Percentiles rank a stretch among this genome's conserved stretches.
Evolutionary conservation across 2,888 invertebrate genomes (phyloP).

Genomic region (Adela reaumurella): DNA sequence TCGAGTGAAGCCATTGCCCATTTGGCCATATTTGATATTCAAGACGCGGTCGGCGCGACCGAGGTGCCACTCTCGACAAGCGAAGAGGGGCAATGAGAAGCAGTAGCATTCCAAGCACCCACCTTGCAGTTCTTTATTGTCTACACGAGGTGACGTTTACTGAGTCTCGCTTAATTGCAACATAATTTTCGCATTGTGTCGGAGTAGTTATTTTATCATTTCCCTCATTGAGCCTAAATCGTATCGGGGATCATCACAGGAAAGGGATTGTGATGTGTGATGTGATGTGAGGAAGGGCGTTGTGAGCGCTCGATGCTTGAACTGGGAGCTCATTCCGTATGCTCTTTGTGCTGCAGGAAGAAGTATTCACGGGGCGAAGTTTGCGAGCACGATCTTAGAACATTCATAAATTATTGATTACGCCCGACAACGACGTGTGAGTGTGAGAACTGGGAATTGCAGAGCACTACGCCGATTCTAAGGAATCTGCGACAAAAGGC

Average conservation of each 20-base stretch:
- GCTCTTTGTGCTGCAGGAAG: not conserved
- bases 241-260: too few species aligned
- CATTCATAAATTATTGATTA: not conserved
- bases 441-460: too few species aligned
- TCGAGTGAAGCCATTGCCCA: slow-evolving; percentile 20
- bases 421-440: not conserved
- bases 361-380: not conserved
- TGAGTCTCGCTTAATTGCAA: too few species aligned
- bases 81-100: not conserved
- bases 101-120: not conserved
- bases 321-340: not conserved
- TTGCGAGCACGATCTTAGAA: not conserved
- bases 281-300: too few species aligned
- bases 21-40: slow-evolving; percentile 50
- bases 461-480: too few species aligned
- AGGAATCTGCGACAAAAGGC: too few species aligned
- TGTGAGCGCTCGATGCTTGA: too few species aligned
- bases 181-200: too few species aligned
- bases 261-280: too few species aligned
- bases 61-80: slow-evolving; percentile 1
- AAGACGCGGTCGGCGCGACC: slow-evolving; percentile 31
- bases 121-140: not conserved
- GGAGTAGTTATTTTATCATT: too few species aligned
- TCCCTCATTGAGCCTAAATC: too few species aligned
- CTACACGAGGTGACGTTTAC: not conserved